A percentile compares a stretch with the other conserved stretches of the same genome.
phyloP scores from a whole-genome alignment of 2,888 invertebrate genomes.

The Aspidiotus rigidus region DNA sequence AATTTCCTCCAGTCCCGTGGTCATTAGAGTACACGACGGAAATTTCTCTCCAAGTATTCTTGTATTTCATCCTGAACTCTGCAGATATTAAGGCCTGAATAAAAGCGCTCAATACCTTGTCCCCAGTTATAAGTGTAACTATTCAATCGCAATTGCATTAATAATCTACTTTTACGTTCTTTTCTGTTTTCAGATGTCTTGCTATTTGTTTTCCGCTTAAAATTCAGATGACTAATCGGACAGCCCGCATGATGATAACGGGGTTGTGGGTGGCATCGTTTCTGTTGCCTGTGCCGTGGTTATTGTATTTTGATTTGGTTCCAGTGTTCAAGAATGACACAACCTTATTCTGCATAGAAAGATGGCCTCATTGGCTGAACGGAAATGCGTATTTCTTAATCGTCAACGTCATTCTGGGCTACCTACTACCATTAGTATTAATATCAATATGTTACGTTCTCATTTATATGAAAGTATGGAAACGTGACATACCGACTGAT shows the following conservation, averaged over 20 bases:
- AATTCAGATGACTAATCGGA: constrained; percentile 78
- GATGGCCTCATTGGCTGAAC: constrained; percentile 75
- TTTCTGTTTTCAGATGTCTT: constrained; percentile 64
- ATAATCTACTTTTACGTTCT: too few relatives aligned
- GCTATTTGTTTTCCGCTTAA: constrained; percentile 93
- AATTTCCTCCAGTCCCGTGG: too few relatives aligned
- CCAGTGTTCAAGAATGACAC: constrained; percentile 64
- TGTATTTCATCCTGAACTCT: too few relatives aligned
- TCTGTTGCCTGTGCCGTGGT: constrained; percentile 80
- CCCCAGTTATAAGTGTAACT: too few relatives aligned
- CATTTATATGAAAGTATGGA: constrained; percentile 85
- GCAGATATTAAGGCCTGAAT: too few relatives aligned
- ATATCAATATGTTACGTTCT: constrained; percentile 86
- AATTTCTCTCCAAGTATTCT: too few relatives aligned
- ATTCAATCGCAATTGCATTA: too few relatives aligned
- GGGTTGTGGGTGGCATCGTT: constrained; percentile 83
- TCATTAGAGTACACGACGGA: too few relatives aligned
- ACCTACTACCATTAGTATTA: constrained; percentile 79
- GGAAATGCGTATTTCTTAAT: constrained; percentile 78
- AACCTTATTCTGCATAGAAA: constrained; percentile 49
- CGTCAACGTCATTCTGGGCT: constrained; percentile 80
- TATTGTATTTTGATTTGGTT: constrained; percentile 76
- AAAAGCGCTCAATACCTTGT: too few relatives aligned
- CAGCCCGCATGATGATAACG: constrained; percentile 77
- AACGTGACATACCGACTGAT: constrained; percentile 79